Conservation (phyloP, 2,113 vertebrate species). For the Oreochromis aureus region DNA sequence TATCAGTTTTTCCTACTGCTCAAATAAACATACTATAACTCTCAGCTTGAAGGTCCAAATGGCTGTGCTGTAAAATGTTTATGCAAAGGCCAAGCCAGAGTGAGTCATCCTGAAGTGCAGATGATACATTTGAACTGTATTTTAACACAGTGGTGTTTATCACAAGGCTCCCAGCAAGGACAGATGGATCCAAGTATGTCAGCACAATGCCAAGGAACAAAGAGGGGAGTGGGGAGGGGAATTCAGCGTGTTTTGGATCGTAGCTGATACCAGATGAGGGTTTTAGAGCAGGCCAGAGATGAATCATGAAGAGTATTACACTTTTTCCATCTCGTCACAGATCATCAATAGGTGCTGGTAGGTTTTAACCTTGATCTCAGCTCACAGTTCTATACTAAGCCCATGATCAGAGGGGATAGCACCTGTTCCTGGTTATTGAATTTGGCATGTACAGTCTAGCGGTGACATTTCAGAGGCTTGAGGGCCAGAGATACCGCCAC, state of each 20-base stretch:
- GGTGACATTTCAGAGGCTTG: slow-evolving; percentile 12
- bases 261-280: slow-evolving; percentile 16
- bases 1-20: not conserved
- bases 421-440: slow-evolving; percentile 42
- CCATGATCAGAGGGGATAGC: not conserved
- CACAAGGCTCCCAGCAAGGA: not conserved
- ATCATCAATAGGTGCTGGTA: not conserved
- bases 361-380: not conserved
- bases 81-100: not conserved
- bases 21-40: not conserved
- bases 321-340: not conserved
- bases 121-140: not conserved
- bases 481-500: not conserved
- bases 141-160: not conserved
- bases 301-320: not conserved
- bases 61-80: not conserved
- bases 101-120: slow-evolving; percentile 1
- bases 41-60: not conserved
- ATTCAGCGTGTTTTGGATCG: not conserved
- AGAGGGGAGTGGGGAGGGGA: not conserved
- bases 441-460: not conserved
- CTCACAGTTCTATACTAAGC: not conserved
- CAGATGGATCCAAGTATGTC: slow-evolving; percentile 18
- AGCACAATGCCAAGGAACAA: not conserved
- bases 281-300: slow-evolving; percentile 3